These are phyloP conservation scores for Porites lobata DNA, from an alignment of 92 coral and sea anemone species.

Conservation along the genomic window DNA sequence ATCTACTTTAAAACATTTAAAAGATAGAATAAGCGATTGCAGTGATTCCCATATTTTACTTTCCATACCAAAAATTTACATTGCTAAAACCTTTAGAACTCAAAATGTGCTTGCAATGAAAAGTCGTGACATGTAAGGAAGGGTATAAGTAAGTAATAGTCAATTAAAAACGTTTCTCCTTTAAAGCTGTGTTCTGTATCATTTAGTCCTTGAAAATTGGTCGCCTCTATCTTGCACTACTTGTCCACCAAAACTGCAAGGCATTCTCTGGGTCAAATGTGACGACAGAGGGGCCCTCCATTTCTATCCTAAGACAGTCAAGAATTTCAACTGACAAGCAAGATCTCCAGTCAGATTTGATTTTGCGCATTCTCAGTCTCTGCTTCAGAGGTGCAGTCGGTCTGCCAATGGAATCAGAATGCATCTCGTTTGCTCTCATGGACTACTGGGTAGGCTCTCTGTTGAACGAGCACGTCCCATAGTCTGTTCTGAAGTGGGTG, in stretches of 20 bases:
- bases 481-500: constrained; percentile 32
- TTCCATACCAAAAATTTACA: constrained; percentile 3
- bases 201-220: constrained; percentile 3
- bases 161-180: background rate
- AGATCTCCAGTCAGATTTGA: constrained; percentile 57
- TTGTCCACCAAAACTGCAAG: constrained; percentile 26
- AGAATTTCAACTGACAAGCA: constrained; percentile 44
- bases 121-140: background rate
- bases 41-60: background rate
- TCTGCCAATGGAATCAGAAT: constrained; percentile 32
- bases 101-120: background rate
- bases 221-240: background rate
- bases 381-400: background rate
- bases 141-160: background rate
- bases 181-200: constrained; percentile 1
- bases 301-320: constrained; percentile 45
- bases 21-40: no score
- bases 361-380: constrained; percentile 43
- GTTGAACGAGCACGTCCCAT: constrained; percentile 23
- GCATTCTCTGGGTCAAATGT: constrained; percentile 42
- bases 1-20: no score
- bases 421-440: constrained; percentile 32
- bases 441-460: constrained; percentile 36
- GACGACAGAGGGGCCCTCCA: constrained; percentile 42
- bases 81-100: background rate